Evolutionary conservation across 2,113 vertebrate genomes (phyloP), one percentile per base, ranked within the genome.

Genomic region (Microcebus lehilahytsara): DNA sequence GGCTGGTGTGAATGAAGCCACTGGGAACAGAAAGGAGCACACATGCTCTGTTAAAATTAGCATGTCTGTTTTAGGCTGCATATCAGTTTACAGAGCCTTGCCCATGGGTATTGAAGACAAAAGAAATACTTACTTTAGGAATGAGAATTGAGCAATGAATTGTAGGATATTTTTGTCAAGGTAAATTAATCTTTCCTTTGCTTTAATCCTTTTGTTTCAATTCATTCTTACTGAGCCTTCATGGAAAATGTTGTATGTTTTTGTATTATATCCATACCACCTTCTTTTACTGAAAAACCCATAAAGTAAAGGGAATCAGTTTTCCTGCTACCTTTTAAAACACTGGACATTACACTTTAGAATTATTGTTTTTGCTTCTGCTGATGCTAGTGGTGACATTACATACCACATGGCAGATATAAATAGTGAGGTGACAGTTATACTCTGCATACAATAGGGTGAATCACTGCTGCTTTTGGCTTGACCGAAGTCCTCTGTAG

Each of bases 351-450:
- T 51, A 8, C 64, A 40, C 62, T 91, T 91, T 86, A 91, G 60
- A 75, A 96, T 97, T 89, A 89, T 95, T 97, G 96, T 89, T 93
- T 81, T 83, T 93, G 51, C 89, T 93, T 89, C 78, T 94, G 53
- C 40, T 62, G 86, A 79, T 49, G 62, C 79, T 69, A 86, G 58
- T 79, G 75, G 60, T 56, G 89, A 78, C 46, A 69, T n/a, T 60
- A 42, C 40, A n/a, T 85, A 91, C 74, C 64, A 86, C 49, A 67
- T 60, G 81, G 25, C 71, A 89, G 93, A 74, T 93, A 89, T 74
- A 77, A 94, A 91, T 46, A 94, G 81, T 75, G 64, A 91, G 80
- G 74, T 62, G 40, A 91, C 42, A 62, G 5, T 96, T 87, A 40
- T 9, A 42, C 62, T 88, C 80, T 60, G 42, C 17, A 17, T 66